These are phyloP conservation scores for Glossophaga mutica DNA, from an alignment of 2,797 vertebrate genomes.

Conservation along the genomic window DNA sequence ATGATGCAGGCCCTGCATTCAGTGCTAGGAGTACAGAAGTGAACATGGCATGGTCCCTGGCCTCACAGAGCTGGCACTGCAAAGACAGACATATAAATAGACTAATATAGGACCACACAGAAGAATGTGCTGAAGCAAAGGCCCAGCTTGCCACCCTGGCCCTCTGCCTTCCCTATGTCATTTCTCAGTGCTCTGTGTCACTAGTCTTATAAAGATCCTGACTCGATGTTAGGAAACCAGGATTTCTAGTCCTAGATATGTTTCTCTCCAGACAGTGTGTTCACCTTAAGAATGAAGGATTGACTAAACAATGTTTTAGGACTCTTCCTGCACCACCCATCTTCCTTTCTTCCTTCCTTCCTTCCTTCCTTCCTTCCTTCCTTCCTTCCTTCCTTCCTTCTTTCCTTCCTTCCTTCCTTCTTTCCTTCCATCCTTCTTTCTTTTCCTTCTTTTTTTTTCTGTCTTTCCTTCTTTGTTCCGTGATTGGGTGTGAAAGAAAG, in stretches of 20 bases:
- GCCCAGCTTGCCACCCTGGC: slow-evolving; percentile 17
- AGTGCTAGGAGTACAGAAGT: background rate
- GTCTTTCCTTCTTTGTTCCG: background rate
- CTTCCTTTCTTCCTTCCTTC: background rate
- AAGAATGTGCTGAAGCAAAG: background rate
- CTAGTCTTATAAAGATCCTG: slow-evolving; percentile 6
- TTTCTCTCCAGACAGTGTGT: background rate
- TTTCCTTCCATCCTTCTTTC: background rate
- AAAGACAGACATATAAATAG: background rate
- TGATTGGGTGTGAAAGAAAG: background rate
- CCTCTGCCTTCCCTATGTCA: background rate
- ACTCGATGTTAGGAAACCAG: slow-evolving; percentile 19
- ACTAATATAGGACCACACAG: background rate
- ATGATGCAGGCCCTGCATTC: background rate
- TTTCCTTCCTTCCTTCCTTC: background rate
- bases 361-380: too few species aligned
- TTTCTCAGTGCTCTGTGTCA: background rate
- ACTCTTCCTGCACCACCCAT: background rate
- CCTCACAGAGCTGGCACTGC: background rate
- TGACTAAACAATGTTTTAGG: background rate
- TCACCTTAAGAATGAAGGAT: background rate
- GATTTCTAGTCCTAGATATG: background rate
- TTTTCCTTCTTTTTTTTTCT: too few species aligned
- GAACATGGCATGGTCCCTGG: background rate
- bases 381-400: background rate